These are phyloP conservation scores for Microctonus brassicae DNA, from an alignment of 2,888 invertebrate genomes.

Conservation along the genomic window DNA sequence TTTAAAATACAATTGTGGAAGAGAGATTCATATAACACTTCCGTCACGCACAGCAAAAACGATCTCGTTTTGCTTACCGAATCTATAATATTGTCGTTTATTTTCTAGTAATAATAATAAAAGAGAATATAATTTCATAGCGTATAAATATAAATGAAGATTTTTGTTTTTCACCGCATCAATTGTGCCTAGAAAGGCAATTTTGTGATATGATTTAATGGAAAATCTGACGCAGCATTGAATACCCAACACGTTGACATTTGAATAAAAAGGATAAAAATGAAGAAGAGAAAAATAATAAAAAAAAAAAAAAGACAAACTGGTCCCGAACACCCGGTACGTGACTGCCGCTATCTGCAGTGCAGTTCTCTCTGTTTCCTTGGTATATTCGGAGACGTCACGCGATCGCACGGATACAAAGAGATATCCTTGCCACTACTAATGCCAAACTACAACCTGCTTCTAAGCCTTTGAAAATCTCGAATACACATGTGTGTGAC, in stretches of 20 bases:
- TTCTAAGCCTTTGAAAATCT: not conserved
- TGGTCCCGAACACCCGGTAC: constrained; percentile 43
- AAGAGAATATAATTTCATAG: not conserved
- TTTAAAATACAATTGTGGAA: not conserved
- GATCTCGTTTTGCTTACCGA: constrained; percentile 25
- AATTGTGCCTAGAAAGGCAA: not conserved
- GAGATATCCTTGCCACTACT: constrained; percentile 39
- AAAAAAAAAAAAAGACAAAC: constrained; percentile 17
- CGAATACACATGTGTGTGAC: not conserved
- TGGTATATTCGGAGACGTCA: constrained; percentile 36
- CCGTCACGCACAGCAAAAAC: constrained; percentile 33
- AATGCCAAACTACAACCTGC: constrained; percentile 20
- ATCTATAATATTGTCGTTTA: not conserved
- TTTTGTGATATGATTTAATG: constrained; percentile 1
- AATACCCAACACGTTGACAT: constrained; percentile 30
- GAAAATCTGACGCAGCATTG: constrained; percentile 28
- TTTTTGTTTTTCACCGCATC: not conserved
- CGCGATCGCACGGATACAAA: constrained; percentile 47
- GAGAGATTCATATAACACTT: not conserved
- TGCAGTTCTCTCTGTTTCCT: constrained; percentile 40
- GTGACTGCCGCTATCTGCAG: constrained; percentile 47
- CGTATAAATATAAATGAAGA: not conserved
- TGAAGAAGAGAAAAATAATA: not conserved
- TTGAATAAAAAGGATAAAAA: constrained; percentile 8
- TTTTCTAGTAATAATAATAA: not conserved